Evolutionary conservation across 2,797 vertebrate species (phyloP), one percentile per base, ranked within the genome.

Genomic region (Numenius phaeopus): DNA sequence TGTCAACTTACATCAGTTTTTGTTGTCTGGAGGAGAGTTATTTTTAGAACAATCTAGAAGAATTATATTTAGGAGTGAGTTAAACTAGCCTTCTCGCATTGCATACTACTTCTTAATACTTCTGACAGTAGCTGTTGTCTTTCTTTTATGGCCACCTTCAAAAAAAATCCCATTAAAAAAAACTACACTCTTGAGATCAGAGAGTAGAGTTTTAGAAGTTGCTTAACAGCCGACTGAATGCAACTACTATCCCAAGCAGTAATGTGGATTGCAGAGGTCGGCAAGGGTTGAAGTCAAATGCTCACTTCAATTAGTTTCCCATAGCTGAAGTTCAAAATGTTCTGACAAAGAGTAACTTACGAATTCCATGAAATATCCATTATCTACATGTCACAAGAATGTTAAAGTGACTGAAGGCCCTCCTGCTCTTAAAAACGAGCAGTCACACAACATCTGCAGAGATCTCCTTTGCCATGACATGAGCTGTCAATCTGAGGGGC

Each of bases 131-230:
- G 57, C 44, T 77, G 49, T 94, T 95, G 67, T 49, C 75, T 89
- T 79, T 89, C 73, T 93, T 94, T 92, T 71, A 83, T 18, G 46
- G 69, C 14, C 69, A 75, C 57, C 87, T 94, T 72, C 23, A 92
- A 92, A 92, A 91, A 92, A 54, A 67, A 29, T 5, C 11, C 62
- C 55, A 75, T 88, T 89, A 92, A 50, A 69, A 85, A 83, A 87
- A 92, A 94, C 69, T 27, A 91, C 40, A 89, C 92, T 83, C 88
- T 55, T 70, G 82, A 92, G 69, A 96, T 59, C 59, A 81, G 22
- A 57, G 27, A 70, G 11, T 13, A 57, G 30, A 89, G 67, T 57
- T 83, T 85, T n/a, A 69, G 40, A 78, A 95, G 71, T 77, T 95
- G 87, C 83, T 93, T 92, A 95, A 92, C 2, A 1, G 87, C 34